Percentiles rank a stretch among this genome's conserved stretches.
Evolutionary conservation across 1,140 invertebrate genomes (phyloP).

Genomic region (Rhopalosiphum maidis): DNA sequence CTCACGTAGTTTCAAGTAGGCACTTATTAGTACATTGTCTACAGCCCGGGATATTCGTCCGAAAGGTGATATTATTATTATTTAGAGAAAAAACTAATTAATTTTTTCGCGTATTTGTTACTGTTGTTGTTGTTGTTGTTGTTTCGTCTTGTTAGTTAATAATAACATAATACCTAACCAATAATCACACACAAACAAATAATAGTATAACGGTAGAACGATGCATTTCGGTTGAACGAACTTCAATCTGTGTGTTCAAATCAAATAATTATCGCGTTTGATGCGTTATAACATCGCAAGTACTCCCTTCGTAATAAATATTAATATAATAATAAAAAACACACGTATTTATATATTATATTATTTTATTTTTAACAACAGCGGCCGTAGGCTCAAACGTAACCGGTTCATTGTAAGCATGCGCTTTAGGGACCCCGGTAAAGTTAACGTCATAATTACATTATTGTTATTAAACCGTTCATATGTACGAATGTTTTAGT

Average conservation of each 20-base stretch:
- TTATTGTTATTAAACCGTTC: conserved; percentile 44
- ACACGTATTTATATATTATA: background rate
- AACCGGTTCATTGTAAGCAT: conserved; percentile 36
- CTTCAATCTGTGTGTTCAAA: conserved; percentile 37
- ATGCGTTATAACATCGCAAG: background rate
- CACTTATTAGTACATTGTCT: background rate
- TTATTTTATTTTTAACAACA: conserved; percentile 21
- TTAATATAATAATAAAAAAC: background rate
- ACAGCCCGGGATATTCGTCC: background rate
- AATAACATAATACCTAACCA: background rate
- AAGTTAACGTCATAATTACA: conserved; percentile 40
- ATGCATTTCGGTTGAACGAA: conserved; percentile 43
- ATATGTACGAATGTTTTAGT: background rate
- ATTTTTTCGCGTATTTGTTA: background rate
- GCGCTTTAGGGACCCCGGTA: background rate
- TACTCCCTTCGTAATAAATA: background rate
- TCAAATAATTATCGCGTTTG: conserved; percentile 33
- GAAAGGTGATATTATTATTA: background rate
- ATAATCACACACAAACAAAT: background rate
- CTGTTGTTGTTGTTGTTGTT: too few species aligned
- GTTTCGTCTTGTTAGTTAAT: background rate
- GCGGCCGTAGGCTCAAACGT: conserved; percentile 31
- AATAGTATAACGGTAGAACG: conserved; percentile 20
- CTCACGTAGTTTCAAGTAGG: too few species aligned
- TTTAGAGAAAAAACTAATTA: conserved; percentile 12